phyloP scores from a whole-genome alignment of 2,797 vertebrate species.

The Carcharodon carcharias region DNA sequence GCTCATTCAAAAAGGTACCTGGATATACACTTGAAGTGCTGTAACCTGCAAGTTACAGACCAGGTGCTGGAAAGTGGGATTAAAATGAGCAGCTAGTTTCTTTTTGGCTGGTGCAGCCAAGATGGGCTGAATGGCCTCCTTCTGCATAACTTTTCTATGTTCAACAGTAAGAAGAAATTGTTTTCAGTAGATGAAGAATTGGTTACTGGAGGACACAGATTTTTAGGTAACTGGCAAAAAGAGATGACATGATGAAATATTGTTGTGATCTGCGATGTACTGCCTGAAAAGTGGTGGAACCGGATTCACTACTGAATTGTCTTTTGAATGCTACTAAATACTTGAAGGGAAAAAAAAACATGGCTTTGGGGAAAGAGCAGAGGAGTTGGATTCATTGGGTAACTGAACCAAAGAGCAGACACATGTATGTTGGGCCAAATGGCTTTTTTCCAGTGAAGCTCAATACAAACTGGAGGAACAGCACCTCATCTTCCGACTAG shows the following conservation, averaged over 20 bases:
- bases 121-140: too few species aligned
- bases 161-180: background rate
- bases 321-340: background rate
- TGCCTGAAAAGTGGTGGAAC: background rate
- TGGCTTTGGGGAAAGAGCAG: background rate
- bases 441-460: background rate
- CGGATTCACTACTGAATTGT: background rate
- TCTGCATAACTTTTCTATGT: too few species aligned
- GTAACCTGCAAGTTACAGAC: too few species aligned
- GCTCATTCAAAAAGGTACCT: too few species aligned
- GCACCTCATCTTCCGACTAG: too few species aligned
- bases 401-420: background rate
- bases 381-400: background rate
- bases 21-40: too few species aligned
- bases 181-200: background rate
- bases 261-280: background rate
- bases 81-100: too few species aligned
- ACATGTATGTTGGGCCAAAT: background rate
- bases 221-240: background rate
- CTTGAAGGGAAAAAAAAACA: background rate
- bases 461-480: too few species aligned
- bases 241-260: background rate
- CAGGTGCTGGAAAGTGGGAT: too few species aligned
- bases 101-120: too few species aligned
- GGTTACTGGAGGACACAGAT: too few species aligned